Conservation (phyloP, 2,113 vertebrate genomes). For the Crocuta crocuta region DNA sequence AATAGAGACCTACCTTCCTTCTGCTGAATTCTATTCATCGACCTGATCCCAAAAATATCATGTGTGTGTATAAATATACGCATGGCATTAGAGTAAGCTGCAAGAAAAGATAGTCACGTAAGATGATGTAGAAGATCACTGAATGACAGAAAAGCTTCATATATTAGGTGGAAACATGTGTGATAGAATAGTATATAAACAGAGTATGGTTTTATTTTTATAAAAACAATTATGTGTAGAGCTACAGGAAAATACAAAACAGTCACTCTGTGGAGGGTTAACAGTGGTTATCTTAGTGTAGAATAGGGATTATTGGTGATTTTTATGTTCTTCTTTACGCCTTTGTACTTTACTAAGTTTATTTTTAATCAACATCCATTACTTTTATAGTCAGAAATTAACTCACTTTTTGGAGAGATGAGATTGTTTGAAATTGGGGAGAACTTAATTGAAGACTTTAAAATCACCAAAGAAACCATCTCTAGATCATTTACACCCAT, state of each 20-base stretch:
- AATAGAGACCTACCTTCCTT: neutral
- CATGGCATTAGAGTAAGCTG: neutral
- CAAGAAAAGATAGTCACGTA: neutral
- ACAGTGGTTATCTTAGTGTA: neutral
- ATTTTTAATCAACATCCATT: neutral
- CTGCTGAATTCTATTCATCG: neutral
- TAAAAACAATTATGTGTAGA: neutral
- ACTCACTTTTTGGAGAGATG: neutral
- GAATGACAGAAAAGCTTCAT: neutral
- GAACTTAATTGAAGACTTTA: neutral
- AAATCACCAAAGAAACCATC: neutral
- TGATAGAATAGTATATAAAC: neutral
- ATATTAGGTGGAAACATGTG: neutral
- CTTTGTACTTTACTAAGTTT: conserved; percentile 24
- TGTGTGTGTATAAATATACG: neutral
- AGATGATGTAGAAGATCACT: neutral
- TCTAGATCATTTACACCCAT: neutral
- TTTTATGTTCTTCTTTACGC: conserved; percentile 35
- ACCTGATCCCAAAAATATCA: neutral
- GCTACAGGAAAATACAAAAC: neutral
- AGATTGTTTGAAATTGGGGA: neutral
- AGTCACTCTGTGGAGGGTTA: neutral
- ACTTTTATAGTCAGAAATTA: neutral
- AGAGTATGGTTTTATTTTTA: neutral
- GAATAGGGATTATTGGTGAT: neutral